Conservation (phyloP, 2,888 invertebrate species). For the Sminthurides aquaticus region DNA sequence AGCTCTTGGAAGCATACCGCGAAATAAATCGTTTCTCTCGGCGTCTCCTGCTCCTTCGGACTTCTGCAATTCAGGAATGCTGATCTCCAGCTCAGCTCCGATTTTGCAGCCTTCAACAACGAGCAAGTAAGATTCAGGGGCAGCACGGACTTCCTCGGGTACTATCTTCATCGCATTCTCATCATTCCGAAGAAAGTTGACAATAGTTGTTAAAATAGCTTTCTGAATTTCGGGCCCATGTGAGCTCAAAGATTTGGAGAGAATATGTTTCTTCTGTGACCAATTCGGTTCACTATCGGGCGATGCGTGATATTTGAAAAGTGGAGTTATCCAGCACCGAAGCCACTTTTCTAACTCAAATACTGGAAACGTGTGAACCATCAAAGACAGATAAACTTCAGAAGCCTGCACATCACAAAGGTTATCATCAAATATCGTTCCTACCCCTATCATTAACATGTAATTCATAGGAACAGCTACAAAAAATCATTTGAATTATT, state of each 20-base stretch:
- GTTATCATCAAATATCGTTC: constrained; percentile 13
- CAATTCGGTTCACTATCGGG: constrained; percentile 34
- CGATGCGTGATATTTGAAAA: constrained; percentile 41
- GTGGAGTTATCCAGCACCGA: constrained; percentile 51
- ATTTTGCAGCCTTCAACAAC: constrained; percentile 39
- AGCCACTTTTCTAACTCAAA: constrained; percentile 49
- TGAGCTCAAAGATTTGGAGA: constrained; percentile 20
- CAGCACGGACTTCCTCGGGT: background rate
- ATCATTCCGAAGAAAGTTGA: background rate
- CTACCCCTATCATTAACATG: constrained; percentile 9
- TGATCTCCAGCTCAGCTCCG: constrained; percentile 32
- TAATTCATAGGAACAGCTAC: background rate
- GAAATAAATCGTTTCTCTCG: constrained; percentile 23
- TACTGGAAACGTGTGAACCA: constrained; percentile 50
- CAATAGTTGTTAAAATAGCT: background rate
- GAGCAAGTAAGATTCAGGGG: constrained; percentile 30
- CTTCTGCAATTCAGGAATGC: constrained; percentile 14
- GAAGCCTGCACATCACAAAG: constrained; percentile 51
- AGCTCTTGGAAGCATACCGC: constrained; percentile 33
- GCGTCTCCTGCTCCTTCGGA: background rate
- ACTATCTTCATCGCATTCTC: background rate
- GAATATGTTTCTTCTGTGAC: constrained; percentile 34
- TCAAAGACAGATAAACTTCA: constrained; percentile 54
- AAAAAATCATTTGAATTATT: background rate
- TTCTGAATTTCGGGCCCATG: constrained; percentile 23